Evolutionary conservation across 2,113 vertebrate genomes (phyloP).

Genomic region (Amblyornis subalaris): DNA sequence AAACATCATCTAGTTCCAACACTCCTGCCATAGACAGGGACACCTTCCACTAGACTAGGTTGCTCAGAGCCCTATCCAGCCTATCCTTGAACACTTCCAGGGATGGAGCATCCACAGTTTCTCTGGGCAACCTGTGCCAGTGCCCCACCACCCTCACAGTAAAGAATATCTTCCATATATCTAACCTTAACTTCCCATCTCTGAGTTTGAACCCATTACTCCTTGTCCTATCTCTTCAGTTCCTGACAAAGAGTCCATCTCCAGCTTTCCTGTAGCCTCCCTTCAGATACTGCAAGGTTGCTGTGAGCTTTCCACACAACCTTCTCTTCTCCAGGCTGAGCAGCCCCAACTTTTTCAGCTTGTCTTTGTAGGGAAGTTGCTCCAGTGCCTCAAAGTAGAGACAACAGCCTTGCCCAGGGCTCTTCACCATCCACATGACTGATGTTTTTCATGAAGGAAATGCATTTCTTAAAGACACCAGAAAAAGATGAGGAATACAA

Average conservation of each 20-base stretch:
- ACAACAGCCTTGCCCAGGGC: neutral
- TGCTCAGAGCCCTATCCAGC: neutral
- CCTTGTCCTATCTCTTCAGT: neutral
- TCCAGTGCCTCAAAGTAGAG: neutral
- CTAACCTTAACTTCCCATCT: neutral
- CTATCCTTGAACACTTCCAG: neutral
- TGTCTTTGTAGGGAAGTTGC: neutral
- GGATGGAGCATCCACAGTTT: neutral
- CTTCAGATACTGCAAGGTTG: neutral
- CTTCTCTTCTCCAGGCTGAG: neutral
- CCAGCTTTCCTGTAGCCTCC: too few species aligned
- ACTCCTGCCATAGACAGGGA: accelerated
- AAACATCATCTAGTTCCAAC: neutral
- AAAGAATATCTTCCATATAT: neutral
- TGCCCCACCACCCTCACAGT: neutral
- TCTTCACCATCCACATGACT: neutral
- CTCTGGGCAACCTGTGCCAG: neutral
- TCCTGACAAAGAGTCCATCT: neutral
- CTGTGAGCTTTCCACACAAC: neutral
- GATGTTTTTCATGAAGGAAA: neutral
- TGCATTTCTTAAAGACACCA: neutral
- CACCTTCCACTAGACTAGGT: neutral
- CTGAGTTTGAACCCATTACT: neutral
- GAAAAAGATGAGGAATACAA: neutral
- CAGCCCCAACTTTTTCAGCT: neutral